These are phyloP conservation scores for Schizopygopsis malacanthus DNA, from an alignment of 2,797 vertebrate species.

Conservation along the genomic window DNA sequence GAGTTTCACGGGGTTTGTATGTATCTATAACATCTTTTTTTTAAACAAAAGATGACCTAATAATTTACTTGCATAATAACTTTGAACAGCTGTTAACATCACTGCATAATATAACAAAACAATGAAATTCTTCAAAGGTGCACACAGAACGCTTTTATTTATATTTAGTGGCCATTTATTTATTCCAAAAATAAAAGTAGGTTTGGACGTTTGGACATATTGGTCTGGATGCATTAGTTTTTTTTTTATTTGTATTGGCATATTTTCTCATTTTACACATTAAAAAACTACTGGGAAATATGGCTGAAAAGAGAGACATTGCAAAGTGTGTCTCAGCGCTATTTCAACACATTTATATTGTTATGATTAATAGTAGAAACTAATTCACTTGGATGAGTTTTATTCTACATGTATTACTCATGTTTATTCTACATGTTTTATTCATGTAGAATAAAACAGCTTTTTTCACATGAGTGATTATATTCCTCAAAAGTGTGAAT, in stretches of 20 bases:
- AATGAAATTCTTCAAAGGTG: background rate
- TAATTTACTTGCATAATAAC: background rate
- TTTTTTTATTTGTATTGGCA: background rate
- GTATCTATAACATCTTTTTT: background rate
- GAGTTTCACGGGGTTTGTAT: background rate
- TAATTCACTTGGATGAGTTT: background rate
- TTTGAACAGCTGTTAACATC: background rate
- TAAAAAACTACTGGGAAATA: background rate
- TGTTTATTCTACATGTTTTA: background rate
- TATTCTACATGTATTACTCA: background rate
- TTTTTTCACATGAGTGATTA: background rate
- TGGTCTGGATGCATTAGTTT: conserved; percentile 11
- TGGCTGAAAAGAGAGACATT: background rate
- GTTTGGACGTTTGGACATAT: background rate
- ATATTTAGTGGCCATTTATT: conserved; percentile 1
- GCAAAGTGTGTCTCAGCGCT: background rate
- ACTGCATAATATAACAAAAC: background rate
- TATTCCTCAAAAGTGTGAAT: background rate
- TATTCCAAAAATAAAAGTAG: background rate
- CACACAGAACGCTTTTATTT: background rate
- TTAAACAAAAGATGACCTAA: background rate
- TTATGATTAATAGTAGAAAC: background rate
- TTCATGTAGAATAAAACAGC: background rate
- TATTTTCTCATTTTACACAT: background rate
- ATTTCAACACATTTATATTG: background rate